Base-by-base conservation (phyloP, 2,797 vertebrate species). In the Gadopsis bispinosus region DNA sequence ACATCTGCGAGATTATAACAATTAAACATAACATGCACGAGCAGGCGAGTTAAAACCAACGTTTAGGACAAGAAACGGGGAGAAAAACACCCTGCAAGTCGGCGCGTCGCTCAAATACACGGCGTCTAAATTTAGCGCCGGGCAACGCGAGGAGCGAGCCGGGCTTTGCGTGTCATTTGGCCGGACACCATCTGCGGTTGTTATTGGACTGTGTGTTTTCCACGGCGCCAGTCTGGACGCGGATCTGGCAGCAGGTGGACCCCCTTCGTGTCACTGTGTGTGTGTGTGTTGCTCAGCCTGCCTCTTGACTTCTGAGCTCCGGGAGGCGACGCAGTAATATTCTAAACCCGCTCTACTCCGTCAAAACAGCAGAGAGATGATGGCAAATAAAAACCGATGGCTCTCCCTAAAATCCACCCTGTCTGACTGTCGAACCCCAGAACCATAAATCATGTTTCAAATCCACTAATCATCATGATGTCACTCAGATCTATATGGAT, bases 61-160 rank as follows among this genome's bases (percentile, higher is more conserved):
- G 2, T 17, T 50, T 5, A 4, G 1, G 22, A 50, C 5, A 1
- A 26, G 4, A 50, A 16, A 41, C 35, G 6, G 5, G 14, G 48
- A 26, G 26, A 26, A 26, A 26, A 26, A 26, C 26, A 26, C 67
- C 62, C 73, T 77, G 56, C 33, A 77, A 73, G 83, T 83, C 81
- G 22, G 48, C 13, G 78, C 76, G 75, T 51, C 54, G 55, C 77
- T 80, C 76, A 79, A 91, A 87, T 86, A 73, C 87, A 82, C 71
- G 80, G 64, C 75, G 29, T 89, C 89, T 93, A 92, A 85, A 91
- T 93, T 91, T 94, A 94, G 91, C 87, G 48, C 48, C 0, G 71
- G 63, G 84, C 85, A 79, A 73, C 43, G 69, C 65, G 84, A 87
- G 85, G 77, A 68, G 70, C 73, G 67, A 37, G 59, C 58, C 4